These are phyloP conservation scores for Apis cerana DNA, from an alignment of 1,140 invertebrate genomes.

Conservation along the genomic window DNA sequence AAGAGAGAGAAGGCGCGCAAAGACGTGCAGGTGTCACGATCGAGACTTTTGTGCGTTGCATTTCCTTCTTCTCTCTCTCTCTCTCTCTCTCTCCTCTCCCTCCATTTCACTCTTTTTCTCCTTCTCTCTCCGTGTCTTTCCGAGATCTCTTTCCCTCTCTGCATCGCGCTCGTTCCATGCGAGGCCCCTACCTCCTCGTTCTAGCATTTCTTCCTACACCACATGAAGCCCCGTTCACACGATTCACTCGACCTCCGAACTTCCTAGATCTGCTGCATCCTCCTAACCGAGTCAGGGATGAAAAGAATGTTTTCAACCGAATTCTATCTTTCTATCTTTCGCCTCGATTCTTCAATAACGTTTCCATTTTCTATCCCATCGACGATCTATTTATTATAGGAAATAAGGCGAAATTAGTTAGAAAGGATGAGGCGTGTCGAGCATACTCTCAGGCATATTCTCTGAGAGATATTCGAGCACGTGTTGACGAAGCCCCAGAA, in stretches of 20 bases:
- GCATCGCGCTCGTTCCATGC: neutral
- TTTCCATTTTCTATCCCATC: neutral
- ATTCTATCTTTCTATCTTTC: too few relatives aligned
- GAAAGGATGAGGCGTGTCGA: constrained; percentile 2
- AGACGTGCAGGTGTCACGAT: constrained; percentile 58
- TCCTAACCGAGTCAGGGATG: constrained; percentile 23
- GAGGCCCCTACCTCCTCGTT: neutral
- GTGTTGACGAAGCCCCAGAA: constrained; percentile 48
- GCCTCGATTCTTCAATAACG: too few relatives aligned
- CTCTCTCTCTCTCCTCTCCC: neutral
- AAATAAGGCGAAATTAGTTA: too few relatives aligned
- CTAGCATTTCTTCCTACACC: constrained; percentile 32
- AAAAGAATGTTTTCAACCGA: neutral
- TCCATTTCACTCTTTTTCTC: neutral
- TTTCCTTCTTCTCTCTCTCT: neutral
- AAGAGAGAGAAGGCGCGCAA: constrained; percentile 5
- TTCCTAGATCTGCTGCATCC: neutral
- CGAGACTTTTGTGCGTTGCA: constrained; percentile 38
- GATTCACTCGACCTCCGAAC: constrained; percentile 40
- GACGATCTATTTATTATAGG: too few relatives aligned
- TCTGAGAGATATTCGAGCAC: constrained; percentile 27
- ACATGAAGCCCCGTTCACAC: constrained; percentile 47
- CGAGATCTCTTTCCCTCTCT: neutral
- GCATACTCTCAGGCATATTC: neutral
- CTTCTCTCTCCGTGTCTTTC: neutral